Evolutionary conservation across 2,888 invertebrate species (phyloP), one percentile per base, ranked within the genome.

Genomic region (Notodonta ziczac): DNA sequence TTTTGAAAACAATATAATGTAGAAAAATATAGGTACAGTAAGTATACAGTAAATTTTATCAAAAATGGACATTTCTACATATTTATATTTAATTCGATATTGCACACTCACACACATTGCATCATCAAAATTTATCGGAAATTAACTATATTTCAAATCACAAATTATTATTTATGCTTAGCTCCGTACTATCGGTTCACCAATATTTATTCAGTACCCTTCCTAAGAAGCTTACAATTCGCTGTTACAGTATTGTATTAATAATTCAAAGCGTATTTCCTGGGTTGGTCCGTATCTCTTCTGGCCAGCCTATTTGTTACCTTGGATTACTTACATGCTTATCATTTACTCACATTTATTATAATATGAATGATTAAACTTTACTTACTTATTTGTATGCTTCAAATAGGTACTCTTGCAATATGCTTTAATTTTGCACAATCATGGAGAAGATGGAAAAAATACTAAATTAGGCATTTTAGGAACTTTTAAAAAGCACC

Each of bases 201-300:
- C 74, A 76, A 85, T 85, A 87, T 88, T 89, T 88, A 91, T 89
- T 89, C 90, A 92, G 90, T 80, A 84, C 79, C 85, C 82, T 81
- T 77, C 76, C 81, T 91, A 90, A 92, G 91, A 78, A 90, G 92
- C 91, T 93, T 91, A 93, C 85, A 84, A 87, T 89, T 87, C 75
- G 85, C 89, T 84, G 82, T 86, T 81, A 87, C 87, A 82, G 83
- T 86, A 88, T 86, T 86, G 85, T 87, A 87, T 90, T 92, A 90
- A 88, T 91, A 91, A 91, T 91, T 90, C 88, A 89, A 81, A 84
- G 76, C 74, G 78, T 83, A 88, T 86, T 89, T 87, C 82, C 82
- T 78, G 80, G 78, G 81, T 74, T 78, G 77, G 71, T 67, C 74
- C 78, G 82, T 89, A 90, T 89, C 89, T 88, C 83, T 79, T 82